Evolutionary conservation across 1,140 invertebrate species (phyloP).

Genomic region (Diplogasteroides magnus): DNA sequence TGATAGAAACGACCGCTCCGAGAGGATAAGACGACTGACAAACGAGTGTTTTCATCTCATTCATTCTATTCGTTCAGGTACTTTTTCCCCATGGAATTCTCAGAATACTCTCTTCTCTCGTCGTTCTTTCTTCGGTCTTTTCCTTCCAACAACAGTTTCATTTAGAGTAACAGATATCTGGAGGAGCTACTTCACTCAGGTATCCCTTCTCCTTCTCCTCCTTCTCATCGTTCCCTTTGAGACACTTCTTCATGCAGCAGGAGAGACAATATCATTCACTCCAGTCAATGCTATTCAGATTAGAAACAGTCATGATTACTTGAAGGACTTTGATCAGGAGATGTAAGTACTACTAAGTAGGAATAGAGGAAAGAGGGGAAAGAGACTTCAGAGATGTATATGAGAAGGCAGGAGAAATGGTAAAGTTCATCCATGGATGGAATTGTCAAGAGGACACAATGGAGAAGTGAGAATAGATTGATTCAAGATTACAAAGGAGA

Average conservation of each 20-base stretch:
- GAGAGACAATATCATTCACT: constrained; percentile 23
- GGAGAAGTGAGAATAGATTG: constrained; percentile 6
- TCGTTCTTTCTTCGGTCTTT: constrained; percentile 50
- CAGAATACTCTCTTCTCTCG: constrained; percentile 55
- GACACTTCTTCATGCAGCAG: constrained; percentile 34
- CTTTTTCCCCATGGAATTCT: constrained; percentile 54
- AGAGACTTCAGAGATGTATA: constrained; percentile 13
- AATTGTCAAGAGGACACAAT: constrained; percentile 7
- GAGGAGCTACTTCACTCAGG: constrained; percentile 23
- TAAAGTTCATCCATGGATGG: constrained; percentile 8
- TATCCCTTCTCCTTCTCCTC: no score
- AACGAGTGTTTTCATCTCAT: no score
- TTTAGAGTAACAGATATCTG: constrained; percentile 35
- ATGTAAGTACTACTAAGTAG: constrained; percentile 5
- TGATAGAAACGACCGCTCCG: no score
- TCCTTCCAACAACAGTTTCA: constrained; percentile 38
- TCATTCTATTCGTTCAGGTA: no score
- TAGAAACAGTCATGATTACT: constrained; percentile 29
- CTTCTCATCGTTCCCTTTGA: no score
- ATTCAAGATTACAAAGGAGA: background rate
- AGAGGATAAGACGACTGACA: no score
- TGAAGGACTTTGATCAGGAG: constrained; percentile 29
- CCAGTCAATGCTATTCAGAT: constrained; percentile 29
- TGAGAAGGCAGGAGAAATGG: constrained; percentile 11
- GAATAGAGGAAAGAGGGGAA: background rate